Base-by-base conservation (phyloP, 2,888 invertebrate genomes). In the Camptogramma bilineatum region DNA sequence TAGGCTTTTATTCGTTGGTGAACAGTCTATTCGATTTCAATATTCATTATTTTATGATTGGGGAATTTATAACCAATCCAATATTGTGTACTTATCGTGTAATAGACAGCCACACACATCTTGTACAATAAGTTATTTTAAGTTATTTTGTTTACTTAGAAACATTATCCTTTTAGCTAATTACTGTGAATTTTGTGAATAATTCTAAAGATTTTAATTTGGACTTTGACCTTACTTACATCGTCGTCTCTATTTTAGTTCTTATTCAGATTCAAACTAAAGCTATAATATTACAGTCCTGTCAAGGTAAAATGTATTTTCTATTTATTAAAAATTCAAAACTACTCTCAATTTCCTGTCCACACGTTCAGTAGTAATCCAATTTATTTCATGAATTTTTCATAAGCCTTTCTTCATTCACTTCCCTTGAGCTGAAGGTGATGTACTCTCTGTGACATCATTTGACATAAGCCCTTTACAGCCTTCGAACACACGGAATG, bases 401-500 rank as follows among this genome's bases (percentile, higher is more conserved):
- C 16, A 47, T 44, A 50, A 31, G 47, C 52, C 51, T 48, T 62
- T 66, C 58, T 47, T 44, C 63, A 68, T 57, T 66, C 60, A 67
- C 44, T 61, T 57, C 55, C 52, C 64, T 64, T 66, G 47, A 62
- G 52, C 47, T 39, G 63, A 62, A 68, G 62, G 62, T 69, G 62
- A 69, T 69, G 68, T 72, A 66, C 64, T 57, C 53, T 58, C 54
- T 54, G 66, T 66, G 66, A 66, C 66, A 66, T 66, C 66, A 66
- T 62, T 54, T 66, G 54, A 66, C 62, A 61, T 65, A 60, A 60
- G 65, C 61, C 60, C 57, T 61, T 66, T 70, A 56, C 62, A 66
- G 66, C 72, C 72, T 68, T 70, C 69, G 44, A 64, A 53, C 62
- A 67, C 56, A 64, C 67, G 60, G 69, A 61, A 68, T 56, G 70